Conservation (phyloP, 1,140 invertebrate genomes). For the Eulimnadia texana region DNA sequence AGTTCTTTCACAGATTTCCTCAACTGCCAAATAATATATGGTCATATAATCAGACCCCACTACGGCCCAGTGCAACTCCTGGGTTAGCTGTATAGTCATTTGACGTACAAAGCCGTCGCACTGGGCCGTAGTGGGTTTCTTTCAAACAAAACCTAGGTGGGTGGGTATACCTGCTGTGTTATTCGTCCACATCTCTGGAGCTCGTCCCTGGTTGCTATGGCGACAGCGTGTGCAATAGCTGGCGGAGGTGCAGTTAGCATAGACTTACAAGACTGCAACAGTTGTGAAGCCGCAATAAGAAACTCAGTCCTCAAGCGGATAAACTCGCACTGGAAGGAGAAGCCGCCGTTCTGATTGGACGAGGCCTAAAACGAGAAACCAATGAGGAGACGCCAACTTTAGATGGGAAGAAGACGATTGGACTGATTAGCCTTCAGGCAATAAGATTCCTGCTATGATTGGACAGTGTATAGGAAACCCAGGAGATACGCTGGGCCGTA, state of each 20-base stretch:
- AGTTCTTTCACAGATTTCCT: constrained; percentile 61
- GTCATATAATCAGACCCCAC: too few species aligned
- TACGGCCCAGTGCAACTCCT: too few species aligned
- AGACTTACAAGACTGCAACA: constrained; percentile 61
- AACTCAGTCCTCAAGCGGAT: constrained; percentile 56
- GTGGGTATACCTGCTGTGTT: constrained; percentile 42
- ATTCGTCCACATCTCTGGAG: constrained; percentile 67
- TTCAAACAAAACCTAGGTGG: constrained; percentile 20
- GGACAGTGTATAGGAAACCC: too few species aligned
- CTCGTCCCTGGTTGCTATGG: constrained; percentile 60
- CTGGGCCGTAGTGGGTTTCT: too few species aligned
- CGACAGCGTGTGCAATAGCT: constrained; percentile 70
- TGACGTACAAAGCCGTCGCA: too few species aligned
- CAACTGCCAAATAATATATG: too few species aligned
- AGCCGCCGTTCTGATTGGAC: constrained; percentile 40
- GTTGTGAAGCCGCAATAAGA: constrained; percentile 53
- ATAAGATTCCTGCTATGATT: too few species aligned
- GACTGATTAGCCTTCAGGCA: too few species aligned
- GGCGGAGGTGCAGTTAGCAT: constrained; percentile 81
- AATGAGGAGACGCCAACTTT: not conserved
- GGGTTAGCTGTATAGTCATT: too few species aligned
- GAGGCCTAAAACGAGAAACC: constrained; percentile 19
- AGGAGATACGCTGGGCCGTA: too few species aligned
- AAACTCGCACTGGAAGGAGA: constrained; percentile 66
- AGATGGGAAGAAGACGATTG: too few species aligned